Percentiles rank a stretch among this genome's conserved stretches.
Conservation (phyloP, 2,113 vertebrate genomes). For the Sapayoa aenigma region DNA sequence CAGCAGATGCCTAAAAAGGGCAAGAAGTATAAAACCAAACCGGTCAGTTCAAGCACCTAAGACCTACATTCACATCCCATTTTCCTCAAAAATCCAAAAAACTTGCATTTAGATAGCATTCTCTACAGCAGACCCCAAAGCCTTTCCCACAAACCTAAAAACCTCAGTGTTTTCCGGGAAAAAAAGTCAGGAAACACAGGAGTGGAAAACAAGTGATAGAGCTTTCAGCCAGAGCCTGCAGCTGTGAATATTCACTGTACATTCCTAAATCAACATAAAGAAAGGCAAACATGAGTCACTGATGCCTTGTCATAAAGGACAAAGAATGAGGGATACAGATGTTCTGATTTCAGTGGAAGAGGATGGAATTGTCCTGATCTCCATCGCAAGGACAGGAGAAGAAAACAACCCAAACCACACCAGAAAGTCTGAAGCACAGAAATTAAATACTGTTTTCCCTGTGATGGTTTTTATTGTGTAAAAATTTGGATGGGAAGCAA, state of each 20-base stretch:
- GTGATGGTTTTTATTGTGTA: background rate
- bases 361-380: background rate
- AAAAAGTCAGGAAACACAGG: background rate
- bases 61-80: background rate
- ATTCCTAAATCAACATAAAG: background rate
- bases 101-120: background rate
- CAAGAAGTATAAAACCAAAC: background rate
- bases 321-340: background rate
- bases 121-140: background rate
- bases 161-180: background rate
- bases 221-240: background rate
- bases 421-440: background rate
- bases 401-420: background rate
- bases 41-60: rapidly evolving
- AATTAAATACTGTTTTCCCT: background rate
- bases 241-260: background rate
- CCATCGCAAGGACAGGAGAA: background rate
- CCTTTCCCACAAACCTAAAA: background rate
- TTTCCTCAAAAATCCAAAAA: background rate
- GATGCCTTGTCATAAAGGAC: background rate
- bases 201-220: background rate
- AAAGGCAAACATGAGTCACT: background rate
- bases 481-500: background rate
- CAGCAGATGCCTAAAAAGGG: constrained; percentile 83
- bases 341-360: background rate